phyloP scores from a whole-genome alignment of 37 sponge, comb jelly and placozoan species.

The Cladorhizidae sp. region DNA sequence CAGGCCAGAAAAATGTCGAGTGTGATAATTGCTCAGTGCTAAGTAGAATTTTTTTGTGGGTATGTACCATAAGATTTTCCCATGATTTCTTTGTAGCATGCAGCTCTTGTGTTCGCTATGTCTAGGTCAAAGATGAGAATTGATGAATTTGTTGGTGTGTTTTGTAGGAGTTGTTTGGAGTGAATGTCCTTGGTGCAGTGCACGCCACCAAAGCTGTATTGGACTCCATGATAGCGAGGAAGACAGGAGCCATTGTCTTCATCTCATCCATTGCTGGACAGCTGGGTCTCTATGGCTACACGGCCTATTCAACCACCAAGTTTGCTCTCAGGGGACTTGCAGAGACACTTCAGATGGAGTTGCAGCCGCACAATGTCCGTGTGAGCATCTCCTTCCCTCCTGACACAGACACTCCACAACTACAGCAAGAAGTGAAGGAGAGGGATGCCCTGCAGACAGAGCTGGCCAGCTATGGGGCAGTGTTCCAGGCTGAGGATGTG shows the following conservation, averaged over 20 bases:
- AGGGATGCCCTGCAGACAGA: conserved; percentile 10
- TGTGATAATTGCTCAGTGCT: too few relatives aligned
- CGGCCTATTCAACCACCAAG: conserved; percentile 89
- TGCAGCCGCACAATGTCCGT: conserved; percentile 82
- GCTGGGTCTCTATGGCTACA: conserved; percentile 93
- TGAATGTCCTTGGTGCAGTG: conserved; percentile 72
- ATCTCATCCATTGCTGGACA: conserved; percentile 94
- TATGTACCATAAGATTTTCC: too few relatives aligned
- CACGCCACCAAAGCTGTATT: conserved; percentile 76
- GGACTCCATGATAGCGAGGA: conserved; percentile 76
- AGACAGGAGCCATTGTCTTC: conserved; percentile 84
- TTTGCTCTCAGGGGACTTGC: conserved; percentile 93
- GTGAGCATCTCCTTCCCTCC: conserved; percentile 96
- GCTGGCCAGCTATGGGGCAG: conserved; percentile 25
- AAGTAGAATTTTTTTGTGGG: too few relatives aligned
- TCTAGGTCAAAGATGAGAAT: too few relatives aligned
- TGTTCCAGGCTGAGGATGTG: conserved; percentile 39
- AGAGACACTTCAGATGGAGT: conserved; percentile 92
- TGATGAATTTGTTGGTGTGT: neutral
- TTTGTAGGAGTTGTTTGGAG: conserved; percentile 39
- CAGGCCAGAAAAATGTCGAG: too few relatives aligned
- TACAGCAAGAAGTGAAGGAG: conserved; percentile 52
- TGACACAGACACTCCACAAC: conserved; percentile 88
- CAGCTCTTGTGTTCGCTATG: too few relatives aligned
- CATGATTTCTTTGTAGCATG: too few relatives aligned